Evolutionary conservation across 2,113 vertebrate species (phyloP), one percentile per base, ranked within the genome.

Genomic region (Polyodon spathula): DNA sequence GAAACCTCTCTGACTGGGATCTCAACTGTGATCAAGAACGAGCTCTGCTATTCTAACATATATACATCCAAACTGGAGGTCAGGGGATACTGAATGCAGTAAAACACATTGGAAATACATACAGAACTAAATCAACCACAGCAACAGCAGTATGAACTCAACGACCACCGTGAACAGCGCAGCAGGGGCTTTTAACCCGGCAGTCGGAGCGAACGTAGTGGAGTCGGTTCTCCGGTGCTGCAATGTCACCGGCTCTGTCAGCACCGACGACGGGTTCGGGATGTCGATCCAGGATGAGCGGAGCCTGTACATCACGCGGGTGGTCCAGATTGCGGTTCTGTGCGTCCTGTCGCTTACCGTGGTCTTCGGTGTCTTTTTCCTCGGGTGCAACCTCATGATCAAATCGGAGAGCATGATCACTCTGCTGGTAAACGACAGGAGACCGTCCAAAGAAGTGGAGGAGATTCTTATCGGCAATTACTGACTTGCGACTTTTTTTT

Each of bases 301-400:
- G 41, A 63, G 69, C 44, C 66, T 57, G 48, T 71, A 73, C 61
- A 56, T 68, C 54, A 63, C 64, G 65, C 67, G 66, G 14, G 57
- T 78, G 58, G 75, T 74, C 44, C 75, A 79, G 68, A 74, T 78
- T 5, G 73, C 73, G 3, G 77, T 79, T n/a, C 63, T 77, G 14
- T 75, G 75, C 41, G 71, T 79, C 43, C 63, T 78, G 38, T 72
- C 75, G 0, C 73, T 79, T 11, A 79, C 77, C n/a, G 77, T 79
- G 38, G 40, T 76, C 48, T 77, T 76, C 15, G 77, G 77, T 7
- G 66, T 79, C 39, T 79, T 79, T 55, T 79, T 78, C 58, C 66
- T 79, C 17, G 77, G 73, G 6, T 79, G 75, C 59, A 79, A 76
- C 53, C 73, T 79, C 5, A 68, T 79, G 8, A 73, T 78, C 44